Conservation (phyloP, 1,140 invertebrate genomes). For the Drosophila melanica region DNA sequence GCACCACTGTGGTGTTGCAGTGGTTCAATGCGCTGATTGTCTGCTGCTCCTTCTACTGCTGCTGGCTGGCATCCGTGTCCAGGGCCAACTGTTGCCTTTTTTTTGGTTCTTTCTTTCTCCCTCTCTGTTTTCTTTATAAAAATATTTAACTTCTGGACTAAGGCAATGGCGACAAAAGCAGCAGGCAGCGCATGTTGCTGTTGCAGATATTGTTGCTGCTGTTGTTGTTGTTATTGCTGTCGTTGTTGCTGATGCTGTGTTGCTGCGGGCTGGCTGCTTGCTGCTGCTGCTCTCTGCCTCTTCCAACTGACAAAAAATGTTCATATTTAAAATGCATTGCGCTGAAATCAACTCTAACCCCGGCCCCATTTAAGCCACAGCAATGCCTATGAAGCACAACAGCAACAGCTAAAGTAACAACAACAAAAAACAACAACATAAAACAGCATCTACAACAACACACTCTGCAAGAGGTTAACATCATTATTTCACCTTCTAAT, state of each 20-base stretch:
- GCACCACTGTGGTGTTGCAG: conserved; percentile 28
- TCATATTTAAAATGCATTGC: conserved; percentile 55
- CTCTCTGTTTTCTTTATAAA: conserved; percentile 8
- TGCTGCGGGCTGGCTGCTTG: conserved; percentile 45
- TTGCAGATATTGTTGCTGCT: conserved; percentile 21
- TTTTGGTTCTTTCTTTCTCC: neutral
- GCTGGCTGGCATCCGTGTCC: conserved; percentile 1
- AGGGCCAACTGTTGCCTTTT: conserved; percentile 19
- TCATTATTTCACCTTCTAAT: conserved; percentile 83
- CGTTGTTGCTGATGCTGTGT: conserved; percentile 23
- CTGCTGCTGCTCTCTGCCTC: neutral
- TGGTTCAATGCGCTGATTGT: conserved; percentile 39
- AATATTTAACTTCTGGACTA: conserved; percentile 43
- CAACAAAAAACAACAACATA: conserved; percentile 1
- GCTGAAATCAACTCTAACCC: conserved; percentile 68
- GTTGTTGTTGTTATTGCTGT: conserved; percentile 4
- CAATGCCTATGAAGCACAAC: conserved; percentile 54
- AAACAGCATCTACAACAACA: neutral
- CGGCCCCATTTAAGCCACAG: conserved; percentile 58
- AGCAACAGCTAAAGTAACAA: conserved; percentile 19
- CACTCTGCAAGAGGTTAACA: conserved; percentile 69
- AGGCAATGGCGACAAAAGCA: conserved; percentile 46
- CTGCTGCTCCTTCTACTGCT: conserved; percentile 31
- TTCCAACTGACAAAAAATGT: conserved; percentile 46
- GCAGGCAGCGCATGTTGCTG: conserved; percentile 27